Conservation (phyloP, 2,888 invertebrate species). For the Lobophora halterata region DNA sequence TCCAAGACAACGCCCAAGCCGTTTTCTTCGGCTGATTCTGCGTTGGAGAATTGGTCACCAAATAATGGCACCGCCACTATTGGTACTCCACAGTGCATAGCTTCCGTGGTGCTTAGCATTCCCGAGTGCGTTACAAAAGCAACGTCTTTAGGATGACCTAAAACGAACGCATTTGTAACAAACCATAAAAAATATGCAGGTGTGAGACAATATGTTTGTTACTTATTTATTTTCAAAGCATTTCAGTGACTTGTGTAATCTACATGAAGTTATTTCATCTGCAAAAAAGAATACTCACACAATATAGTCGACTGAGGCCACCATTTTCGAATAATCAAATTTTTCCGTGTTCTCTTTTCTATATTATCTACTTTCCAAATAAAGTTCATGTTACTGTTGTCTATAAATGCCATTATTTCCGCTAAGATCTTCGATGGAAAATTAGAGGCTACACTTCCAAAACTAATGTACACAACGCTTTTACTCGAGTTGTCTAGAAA, state of each 20-base stretch:
- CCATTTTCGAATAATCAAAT: constrained; percentile 84
- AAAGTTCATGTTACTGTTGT: constrained; percentile 75
- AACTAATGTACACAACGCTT: constrained; percentile 85
- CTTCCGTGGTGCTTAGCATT: constrained; percentile 72
- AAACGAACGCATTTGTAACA: constrained; percentile 3
- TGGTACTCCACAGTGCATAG: constrained; percentile 59
- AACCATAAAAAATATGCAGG: no score
- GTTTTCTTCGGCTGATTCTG: constrained; percentile 57
- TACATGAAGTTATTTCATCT: neutral
- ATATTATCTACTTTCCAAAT: constrained; percentile 88
- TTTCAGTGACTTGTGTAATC: no score
- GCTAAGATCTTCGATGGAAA: constrained; percentile 79
- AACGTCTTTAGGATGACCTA: constrained; percentile 75
- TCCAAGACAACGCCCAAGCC: constrained; percentile 68
- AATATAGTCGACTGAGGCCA: constrained; percentile 87
- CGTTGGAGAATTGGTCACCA: constrained; percentile 76
- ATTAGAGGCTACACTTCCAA: constrained; percentile 85
- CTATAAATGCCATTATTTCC: constrained; percentile 66
- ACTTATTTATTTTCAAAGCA: no score
- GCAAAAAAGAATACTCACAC: constrained; percentile 66
- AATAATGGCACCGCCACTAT: constrained; percentile 75
- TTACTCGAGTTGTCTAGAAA: constrained; percentile 82
- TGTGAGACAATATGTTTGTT: no score
- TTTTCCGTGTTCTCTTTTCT: constrained; percentile 79
- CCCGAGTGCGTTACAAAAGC: constrained; percentile 77